Evolutionary conservation across 1,140 invertebrate genomes (phyloP), one percentile per base, ranked within the genome.

Genomic region (Oreohelix idahoensis): DNA sequence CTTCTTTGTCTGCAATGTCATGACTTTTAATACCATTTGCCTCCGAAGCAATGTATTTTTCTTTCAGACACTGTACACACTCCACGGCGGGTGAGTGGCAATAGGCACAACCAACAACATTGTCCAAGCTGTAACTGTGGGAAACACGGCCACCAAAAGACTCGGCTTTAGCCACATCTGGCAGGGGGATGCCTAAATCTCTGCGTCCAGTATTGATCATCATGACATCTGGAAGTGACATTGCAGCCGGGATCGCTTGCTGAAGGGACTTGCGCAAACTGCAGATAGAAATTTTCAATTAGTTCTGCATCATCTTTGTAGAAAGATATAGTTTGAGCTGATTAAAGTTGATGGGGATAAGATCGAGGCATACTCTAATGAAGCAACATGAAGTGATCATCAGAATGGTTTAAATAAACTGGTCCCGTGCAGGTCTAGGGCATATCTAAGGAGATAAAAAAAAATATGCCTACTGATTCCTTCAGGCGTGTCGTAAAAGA

Each of bases 261-360:
- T 79, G 77, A 35, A 66, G 38, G 77, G 77, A 79, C 36, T 66
- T 79, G 29, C 58, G 32, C 53, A 66, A 13, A n/a, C 77, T 79
- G 58, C 4, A 32, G 29, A 53, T 0, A 36, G 76, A 78, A 36
- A 39, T 23, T 15, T 45, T 45, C 42, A 8, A 15, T 45, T 45
- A 45, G 42, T 45, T 45, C 15, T 8, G 5, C 15, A 5, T 8
- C 15, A 45, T 45, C 42, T 45, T 45, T 45, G 15, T 8, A 49
- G 45, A 49, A 17, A 49, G 45, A 49, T 8, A 49, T 8, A n/a
- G n/a, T n/a, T n/a, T n/a, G n/a, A n/a, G n/a, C n/a, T n/a, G n/a
- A n/a, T n/a, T n/a, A n/a, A n/a, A n/a, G n/a, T n/a, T n/a, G n/a
- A n/a, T n/a, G n/a, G n/a, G n/a, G n/a, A n/a, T n/a, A n/a, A n/a